Base-by-base conservation (phyloP, 92 coral and sea anemone genomes). In the Zoanthus gigantus region DNA sequence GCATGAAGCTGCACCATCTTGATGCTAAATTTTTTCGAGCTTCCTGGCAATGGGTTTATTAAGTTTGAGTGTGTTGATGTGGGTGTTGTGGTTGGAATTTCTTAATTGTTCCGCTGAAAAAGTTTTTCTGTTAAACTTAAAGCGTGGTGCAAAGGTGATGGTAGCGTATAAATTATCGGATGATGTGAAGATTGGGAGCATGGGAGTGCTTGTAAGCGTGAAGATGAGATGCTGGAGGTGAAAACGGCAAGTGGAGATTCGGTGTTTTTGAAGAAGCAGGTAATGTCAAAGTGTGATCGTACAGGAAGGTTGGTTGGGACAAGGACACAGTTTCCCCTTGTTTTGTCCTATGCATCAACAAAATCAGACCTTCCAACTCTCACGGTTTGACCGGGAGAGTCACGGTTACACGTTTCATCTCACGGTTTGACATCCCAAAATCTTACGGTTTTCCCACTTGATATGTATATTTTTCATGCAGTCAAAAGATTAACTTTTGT, bases 241-340 rank as follows among this genome's bases (percentile, higher is more conserved):
- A 61, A 61, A 61, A 61, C 15, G 23, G 30, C 68, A 16, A 17
- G 68, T 61, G 68, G 68, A 61, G 68, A 61, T 61, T 16, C 30
- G 28, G 68, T 61, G 18, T 61, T 17, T 16, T 61, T 61, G 68
- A 61, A 18, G 29, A 61, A 61, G 23, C 68, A 17, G 68, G 68
- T 61, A 16, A 14, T 18, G 30, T 61, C 68, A 61, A 61, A 61
- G 68, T 61, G 31, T 61, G 68, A 61, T 61, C 68, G 29, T 61
- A 61, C 57, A 0, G 88, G 68, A 23, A 84, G 71, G 61, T 30
- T 53, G 6, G 79, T 28, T 29, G 79, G 48, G 47, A 84, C 79
- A 80, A 67, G 80, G n/a, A 72, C 15, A 30, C 80, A 84, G 79
- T 68, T 65, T 67, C 79, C 87, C 17, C 78, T 83, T 61, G 29